phyloP scores from a whole-genome alignment of 37 sponge, comb jelly and placozoan genomes.

The Diacarnus erythraeanus region DNA sequence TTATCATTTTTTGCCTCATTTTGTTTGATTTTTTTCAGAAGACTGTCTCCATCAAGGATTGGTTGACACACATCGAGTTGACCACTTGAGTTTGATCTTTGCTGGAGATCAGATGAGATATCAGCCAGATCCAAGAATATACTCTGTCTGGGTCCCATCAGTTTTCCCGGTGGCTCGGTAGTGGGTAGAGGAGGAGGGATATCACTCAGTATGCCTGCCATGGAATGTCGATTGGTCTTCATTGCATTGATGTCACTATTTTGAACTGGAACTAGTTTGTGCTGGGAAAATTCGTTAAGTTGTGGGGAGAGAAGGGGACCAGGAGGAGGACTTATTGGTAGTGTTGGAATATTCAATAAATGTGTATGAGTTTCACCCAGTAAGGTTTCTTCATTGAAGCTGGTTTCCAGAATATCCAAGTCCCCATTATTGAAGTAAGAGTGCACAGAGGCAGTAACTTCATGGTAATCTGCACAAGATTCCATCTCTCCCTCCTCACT shows the following conservation, averaged over 20 bases:
- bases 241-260: neutral
- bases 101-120: neutral
- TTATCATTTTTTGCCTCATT: neutral
- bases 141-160: conserved; percentile 13
- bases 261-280: too few relatives aligned
- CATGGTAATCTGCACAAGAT: neutral
- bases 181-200: conserved; percentile 24
- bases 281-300: neutral
- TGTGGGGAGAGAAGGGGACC: conserved; percentile 27
- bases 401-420: conserved; percentile 9
- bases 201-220: neutral
- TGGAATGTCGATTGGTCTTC: conserved; percentile 2
- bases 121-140: neutral
- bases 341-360: neutral
- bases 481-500: conserved; percentile 14
- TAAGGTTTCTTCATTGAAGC: neutral
- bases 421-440: conserved; percentile 6
- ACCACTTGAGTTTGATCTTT: neutral
- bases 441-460: neutral
- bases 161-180: conserved; percentile 22
- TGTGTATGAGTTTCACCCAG: neutral
- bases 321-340: conserved; percentile 28
- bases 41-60: neutral
- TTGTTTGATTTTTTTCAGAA: too few relatives aligned
- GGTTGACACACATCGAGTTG: neutral